Conservation (phyloP, 1,140 invertebrate genomes). For the Leguminivora glycinivorella region DNA sequence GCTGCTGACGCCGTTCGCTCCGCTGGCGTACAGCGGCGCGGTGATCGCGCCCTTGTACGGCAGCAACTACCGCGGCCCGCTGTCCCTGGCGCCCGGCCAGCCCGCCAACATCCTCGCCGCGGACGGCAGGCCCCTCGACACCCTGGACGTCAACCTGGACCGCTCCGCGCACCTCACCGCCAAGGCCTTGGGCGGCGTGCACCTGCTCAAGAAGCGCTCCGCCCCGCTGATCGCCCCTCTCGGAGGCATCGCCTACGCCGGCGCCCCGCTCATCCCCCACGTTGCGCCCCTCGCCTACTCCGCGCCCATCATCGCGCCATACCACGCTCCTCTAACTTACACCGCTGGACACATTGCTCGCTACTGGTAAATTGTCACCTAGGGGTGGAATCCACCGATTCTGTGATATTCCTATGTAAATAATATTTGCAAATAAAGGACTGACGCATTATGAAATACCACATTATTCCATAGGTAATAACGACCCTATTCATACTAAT, state of each 20-base stretch:
- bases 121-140: slow-evolving; percentile 49
- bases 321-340: slow-evolving; percentile 35
- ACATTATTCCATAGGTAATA: not conserved
- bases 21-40: slow-evolving; percentile 51
- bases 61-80: slow-evolving; percentile 55
- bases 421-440: not conserved
- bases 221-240: slow-evolving; percentile 42
- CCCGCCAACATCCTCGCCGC: slow-evolving; percentile 33
- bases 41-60: slow-evolving; percentile 40
- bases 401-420: slow-evolving; percentile 14
- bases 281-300: slow-evolving; percentile 38
- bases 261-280: slow-evolving; percentile 43
- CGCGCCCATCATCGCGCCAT: slow-evolving; percentile 18
- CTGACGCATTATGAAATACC: not conserved
- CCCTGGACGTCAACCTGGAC: slow-evolving; percentile 70
- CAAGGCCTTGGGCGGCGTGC: slow-evolving; percentile 52
- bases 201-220: slow-evolving; percentile 61
- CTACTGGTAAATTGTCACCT: slow-evolving; percentile 19
- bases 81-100: slow-evolving; percentile 36
- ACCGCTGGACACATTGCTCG: slow-evolving; percentile 30
- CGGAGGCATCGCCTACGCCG: slow-evolving; percentile 36
- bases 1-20: slow-evolving; percentile 43
- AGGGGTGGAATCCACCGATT: too few relatives aligned
- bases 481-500: too few relatives aligned
- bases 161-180: slow-evolving; percentile 65